Percentiles rank a stretch among this genome's conserved stretches.
Conservation (phyloP, 2,888 invertebrate species). For the Galerucella nymphaeae region DNA sequence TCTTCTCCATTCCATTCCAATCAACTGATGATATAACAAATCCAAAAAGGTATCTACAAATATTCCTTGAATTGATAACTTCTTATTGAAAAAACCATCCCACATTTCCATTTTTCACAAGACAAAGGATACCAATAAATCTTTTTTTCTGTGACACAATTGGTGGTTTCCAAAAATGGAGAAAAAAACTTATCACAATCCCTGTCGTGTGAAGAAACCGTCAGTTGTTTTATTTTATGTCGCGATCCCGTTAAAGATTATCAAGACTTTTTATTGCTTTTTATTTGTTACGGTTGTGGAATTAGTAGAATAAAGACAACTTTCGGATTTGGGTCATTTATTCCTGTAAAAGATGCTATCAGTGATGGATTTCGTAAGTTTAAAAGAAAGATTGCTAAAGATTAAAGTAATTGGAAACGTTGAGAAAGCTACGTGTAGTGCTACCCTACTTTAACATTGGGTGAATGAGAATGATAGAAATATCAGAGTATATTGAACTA, state of each 20-base stretch:
- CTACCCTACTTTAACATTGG: neutral
- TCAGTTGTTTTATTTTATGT: neutral
- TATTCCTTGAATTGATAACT: too few relatives aligned
- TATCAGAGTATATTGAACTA: too few relatives aligned
- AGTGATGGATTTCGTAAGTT: neutral
- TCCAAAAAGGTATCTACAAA: too few relatives aligned
- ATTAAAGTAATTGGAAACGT: neutral
- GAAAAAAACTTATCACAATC: neutral
- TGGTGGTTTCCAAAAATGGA: neutral
- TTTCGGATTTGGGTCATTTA: neutral
- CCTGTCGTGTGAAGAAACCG: neutral
- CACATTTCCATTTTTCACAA: too few relatives aligned
- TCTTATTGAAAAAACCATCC: too few relatives aligned
- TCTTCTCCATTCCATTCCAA: too few relatives aligned
- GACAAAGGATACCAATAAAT: neutral
- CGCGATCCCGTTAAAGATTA: neutral
- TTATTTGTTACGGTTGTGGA: neutral
- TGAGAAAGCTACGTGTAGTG: neutral
- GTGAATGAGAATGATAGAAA: too few relatives aligned
- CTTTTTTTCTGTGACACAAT: neutral
- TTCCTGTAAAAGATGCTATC: neutral
- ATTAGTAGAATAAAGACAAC: neutral
- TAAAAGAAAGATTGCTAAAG: neutral
- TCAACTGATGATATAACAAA: too few relatives aligned
- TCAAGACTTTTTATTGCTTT: neutral